Evolutionary conservation across 1,140 invertebrate genomes (phyloP).

Genomic region (Eciton burchellii): DNA sequence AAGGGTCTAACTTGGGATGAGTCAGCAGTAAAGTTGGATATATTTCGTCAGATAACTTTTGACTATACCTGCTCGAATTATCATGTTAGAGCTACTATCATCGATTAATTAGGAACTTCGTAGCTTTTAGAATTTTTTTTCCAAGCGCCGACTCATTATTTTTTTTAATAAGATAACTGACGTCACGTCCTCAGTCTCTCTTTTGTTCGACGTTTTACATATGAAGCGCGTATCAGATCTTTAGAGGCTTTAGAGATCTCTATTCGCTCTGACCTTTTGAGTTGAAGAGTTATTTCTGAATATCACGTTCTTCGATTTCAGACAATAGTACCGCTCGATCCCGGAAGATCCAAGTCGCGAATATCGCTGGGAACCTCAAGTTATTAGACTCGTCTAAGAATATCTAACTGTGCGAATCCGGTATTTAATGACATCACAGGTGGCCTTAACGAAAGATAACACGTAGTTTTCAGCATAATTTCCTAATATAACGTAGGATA

Average conservation of each 20-base stretch:
- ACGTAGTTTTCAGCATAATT: neutral
- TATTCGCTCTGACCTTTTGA: too few relatives aligned
- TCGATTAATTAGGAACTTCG: neutral
- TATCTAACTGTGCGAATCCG: neutral
- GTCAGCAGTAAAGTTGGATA: constrained; percentile 8
- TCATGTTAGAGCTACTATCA: neutral
- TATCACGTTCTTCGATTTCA: neutral
- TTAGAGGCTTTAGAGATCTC: too few relatives aligned
- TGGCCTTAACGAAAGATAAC: neutral
- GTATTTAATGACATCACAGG: constrained; percentile 2
- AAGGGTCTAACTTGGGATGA: constrained; percentile 28
- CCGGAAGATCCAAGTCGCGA: neutral
- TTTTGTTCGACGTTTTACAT: too few relatives aligned
- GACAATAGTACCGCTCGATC: neutral
- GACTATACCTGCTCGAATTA: neutral
- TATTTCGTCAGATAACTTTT: neutral
- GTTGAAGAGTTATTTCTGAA: too few relatives aligned
- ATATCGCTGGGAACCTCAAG: neutral
- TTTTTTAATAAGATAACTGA: neutral
- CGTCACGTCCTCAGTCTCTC: too few relatives aligned
- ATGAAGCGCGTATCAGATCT: too few relatives aligned
- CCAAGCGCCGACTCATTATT: neutral
- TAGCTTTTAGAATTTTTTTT: neutral
- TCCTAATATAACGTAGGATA: neutral
- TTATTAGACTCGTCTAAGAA: neutral